Evolutionary conservation across 2,113 vertebrate genomes (phyloP), one percentile per base, ranked within the genome.

Genomic region (Otocyon megalotis): DNA sequence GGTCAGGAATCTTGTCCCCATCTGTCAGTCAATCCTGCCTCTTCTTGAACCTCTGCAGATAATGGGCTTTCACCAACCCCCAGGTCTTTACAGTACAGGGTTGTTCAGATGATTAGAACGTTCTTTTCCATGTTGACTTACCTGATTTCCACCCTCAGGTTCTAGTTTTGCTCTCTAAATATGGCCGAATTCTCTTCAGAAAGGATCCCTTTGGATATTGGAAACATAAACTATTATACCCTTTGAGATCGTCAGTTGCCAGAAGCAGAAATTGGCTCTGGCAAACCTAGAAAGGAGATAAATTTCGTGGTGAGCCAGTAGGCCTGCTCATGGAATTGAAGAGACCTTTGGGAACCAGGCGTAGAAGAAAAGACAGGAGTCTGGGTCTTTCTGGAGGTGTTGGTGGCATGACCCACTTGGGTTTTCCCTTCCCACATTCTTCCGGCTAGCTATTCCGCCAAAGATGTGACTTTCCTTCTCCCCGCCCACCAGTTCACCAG

Each of bases 111-210:
- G 58, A 76, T 65, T 24, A 90, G 28, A 79, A 82, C 79, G 9
- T 20, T 58, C 3, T 86, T 89, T 86, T 71, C 35, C 13, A 17
- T 63, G 1, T 90, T 72, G 63, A 58, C 58, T 76, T 16, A n/a
- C 14, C 48, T 65, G 30, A 72, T 96, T 95, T 76, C 54, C 54
- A 90, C 43, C 30, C 32, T 93, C 15, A 35, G 14, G 16, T 60
- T 32, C 77, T 81, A 93, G 67, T 22, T 92, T 96, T 94, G 30
- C 17, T 60, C 12, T 89, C 24, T 92, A 74, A 88, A 79, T 19
- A 58, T 16, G 24, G 63, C 22, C 2, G 1, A 37, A 79, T 92
- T 86, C 62, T 87, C 9, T 80, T 74, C 50, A 58, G 32, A 94
- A 87, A 84, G 83, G 11, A 58, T 81, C 3, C 58, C 8, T 96